Percentiles rank a stretch among this genome's conserved stretches.
phyloP scores from a whole-genome alignment of 2,888 invertebrate species.

The Diadegma fenestrale region DNA sequence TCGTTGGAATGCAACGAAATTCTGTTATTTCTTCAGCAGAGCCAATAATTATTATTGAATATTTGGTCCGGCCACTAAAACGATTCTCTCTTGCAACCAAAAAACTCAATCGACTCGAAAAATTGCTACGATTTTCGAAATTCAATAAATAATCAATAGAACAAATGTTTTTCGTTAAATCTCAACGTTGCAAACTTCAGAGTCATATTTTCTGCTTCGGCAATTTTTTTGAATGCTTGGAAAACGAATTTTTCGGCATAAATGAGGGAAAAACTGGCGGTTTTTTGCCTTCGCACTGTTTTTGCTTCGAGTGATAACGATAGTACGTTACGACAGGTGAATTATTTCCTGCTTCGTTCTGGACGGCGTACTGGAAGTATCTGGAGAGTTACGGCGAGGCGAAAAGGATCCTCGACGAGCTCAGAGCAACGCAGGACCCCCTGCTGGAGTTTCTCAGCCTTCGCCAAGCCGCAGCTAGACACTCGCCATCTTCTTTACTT shows the following conservation, averaged over 20 bases:
- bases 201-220: too few relatives aligned
- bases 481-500: conserved; percentile 88
- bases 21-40: too few relatives aligned
- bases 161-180: too few relatives aligned
- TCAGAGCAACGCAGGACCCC: conserved; percentile 88
- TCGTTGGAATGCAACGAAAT: too few relatives aligned
- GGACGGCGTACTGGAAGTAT: conserved; percentile 89
- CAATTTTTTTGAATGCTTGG: not conserved
- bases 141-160: too few relatives aligned
- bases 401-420: conserved; percentile 88
- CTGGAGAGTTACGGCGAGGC: conserved; percentile 88
- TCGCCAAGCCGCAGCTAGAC: conserved; percentile 88
- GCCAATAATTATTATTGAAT: too few relatives aligned
- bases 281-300: not conserved
- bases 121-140: too few relatives aligned
- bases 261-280: not conserved
- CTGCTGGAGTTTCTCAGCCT: conserved; percentile 89
- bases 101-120: too few relatives aligned
- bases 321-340: conserved; percentile 82
- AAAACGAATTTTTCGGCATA: not conserved
- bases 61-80: too few relatives aligned
- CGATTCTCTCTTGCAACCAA: too few relatives aligned
- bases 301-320: conserved; percentile 29
- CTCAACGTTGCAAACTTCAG: too few relatives aligned
- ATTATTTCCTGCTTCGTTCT: conserved; percentile 88